These are phyloP conservation scores for Halichondria panicea DNA, from an alignment of 37 sponge, comb jelly and placozoan genomes.

Conservation along the genomic window DNA sequence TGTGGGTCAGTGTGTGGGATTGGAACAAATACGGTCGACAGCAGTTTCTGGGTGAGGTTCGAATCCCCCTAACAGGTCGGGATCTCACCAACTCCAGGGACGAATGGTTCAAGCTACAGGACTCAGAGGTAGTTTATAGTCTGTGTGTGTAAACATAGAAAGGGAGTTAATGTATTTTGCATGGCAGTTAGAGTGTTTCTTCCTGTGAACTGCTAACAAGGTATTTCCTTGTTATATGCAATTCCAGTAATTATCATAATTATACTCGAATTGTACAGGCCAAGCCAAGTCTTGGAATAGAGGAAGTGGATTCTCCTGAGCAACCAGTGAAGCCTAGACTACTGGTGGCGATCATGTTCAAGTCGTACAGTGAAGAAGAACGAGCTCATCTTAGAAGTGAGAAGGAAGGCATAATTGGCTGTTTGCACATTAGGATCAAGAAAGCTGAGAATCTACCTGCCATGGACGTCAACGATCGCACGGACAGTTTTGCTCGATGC, in stretches of 20 bases:
- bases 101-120: slow-evolving; percentile 36
- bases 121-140: neutral
- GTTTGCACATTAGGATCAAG: slow-evolving; percentile 37
- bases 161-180: too few relatives aligned
- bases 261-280: too few relatives aligned
- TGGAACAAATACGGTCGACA: slow-evolving; percentile 63
- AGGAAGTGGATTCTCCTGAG: too few relatives aligned
- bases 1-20: slow-evolving; percentile 78
- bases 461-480: slow-evolving; percentile 4
- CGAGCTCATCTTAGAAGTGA: too few relatives aligned
- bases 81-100: slow-evolving; percentile 37
- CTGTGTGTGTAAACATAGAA: neutral
- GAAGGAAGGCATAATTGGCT: slow-evolving; percentile 16
- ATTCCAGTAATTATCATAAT: too few relatives aligned
- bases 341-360: too few relatives aligned
- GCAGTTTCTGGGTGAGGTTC: slow-evolving; percentile 74
- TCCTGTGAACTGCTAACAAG: too few relatives aligned
- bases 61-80: slow-evolving; percentile 43
- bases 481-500: slow-evolving; percentile 29
- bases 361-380: too few relatives aligned
- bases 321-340: too few relatives aligned
- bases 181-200: too few relatives aligned
- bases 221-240: too few relatives aligned
- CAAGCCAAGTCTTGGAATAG: too few relatives aligned
- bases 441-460: slow-evolving; percentile 38